phyloP scores from a whole-genome alignment of 1,140 invertebrate genomes.

The Polypedilum pembai region DNA sequence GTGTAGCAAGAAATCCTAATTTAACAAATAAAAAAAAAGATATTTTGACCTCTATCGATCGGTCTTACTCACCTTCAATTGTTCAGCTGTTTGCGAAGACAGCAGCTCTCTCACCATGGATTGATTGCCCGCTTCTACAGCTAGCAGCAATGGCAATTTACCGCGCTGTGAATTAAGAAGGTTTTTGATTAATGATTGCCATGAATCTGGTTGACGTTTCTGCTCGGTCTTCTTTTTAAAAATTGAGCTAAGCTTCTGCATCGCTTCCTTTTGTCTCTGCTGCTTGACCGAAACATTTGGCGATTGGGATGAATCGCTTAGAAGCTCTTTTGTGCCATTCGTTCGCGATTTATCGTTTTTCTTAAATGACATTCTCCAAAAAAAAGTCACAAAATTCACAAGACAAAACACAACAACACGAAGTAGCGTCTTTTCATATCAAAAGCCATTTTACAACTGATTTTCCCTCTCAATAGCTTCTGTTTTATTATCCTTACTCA shows the following conservation, averaged over 20 bases:
- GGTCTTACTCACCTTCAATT: constrained; percentile 52
- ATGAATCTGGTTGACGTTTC: constrained; percentile 32
- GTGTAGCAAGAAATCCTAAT: too few relatives aligned
- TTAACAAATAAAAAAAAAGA: too few relatives aligned
- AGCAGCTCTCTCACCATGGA: constrained; percentile 87
- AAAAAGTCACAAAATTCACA: neutral
- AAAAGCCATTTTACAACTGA: constrained; percentile 26
- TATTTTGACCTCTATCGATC: too few relatives aligned
- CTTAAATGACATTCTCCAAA: neutral
- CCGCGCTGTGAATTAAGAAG: constrained; percentile 65
- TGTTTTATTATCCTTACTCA: too few relatives aligned
- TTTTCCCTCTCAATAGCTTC: neutral
- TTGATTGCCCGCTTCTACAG: constrained; percentile 87
- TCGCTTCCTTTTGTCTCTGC: constrained; percentile 38
- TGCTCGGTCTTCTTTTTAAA: constrained; percentile 43
- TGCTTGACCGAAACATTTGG: neutral
- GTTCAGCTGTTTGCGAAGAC: constrained; percentile 69
- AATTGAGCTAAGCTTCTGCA: constrained; percentile 45
- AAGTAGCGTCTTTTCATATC: neutral
- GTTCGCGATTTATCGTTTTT: neutral
- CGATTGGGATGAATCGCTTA: neutral
- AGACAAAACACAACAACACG: neutral
- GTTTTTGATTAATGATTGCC: constrained; percentile 48
- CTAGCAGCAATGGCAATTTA: constrained; percentile 84
- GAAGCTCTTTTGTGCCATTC: neutral